Base-by-base conservation (phyloP, 2,888 invertebrate genomes). In the Calameuta pallipes region DNA sequence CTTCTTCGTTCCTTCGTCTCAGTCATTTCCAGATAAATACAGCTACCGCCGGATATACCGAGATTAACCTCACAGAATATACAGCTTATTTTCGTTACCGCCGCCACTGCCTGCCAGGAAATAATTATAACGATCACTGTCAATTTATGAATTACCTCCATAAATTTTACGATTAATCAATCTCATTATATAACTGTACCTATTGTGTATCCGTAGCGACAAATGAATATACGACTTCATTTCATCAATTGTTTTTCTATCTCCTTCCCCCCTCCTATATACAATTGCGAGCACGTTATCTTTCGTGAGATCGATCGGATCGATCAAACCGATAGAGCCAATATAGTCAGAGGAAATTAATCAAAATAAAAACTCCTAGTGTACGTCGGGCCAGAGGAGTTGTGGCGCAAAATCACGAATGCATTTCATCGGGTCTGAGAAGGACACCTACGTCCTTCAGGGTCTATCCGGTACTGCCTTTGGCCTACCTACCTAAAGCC, bases 91-190 rank as follows among this genome's bases (percentile, higher is more conserved):
- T 85, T 86, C 85, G 79, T 86, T 82, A 80, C 37, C 33, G 37
- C n/a, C 30, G 73, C 71, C 78, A 76, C 76, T 71, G 76, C 73
- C 74, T n/a, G 78, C 69, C 73, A 73, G 71, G 78, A 82, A 83
- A 82, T 85, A 82, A 85, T 87, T 85, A 82, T 83, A 84, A 83
- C 79, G 80, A 85, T 85, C 84, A 83, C 79, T 80, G 78, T 76
- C 78, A 71, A 79, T 79, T 75, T 77, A 75, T 74, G 71, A 77
- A 77, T 77, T 76, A 71, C 36, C 30, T 76, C 75, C 56, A 4
- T 71, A 23, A 12, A 71, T 71, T 12, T 11, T 23, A 71, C 12
- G 12, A 71, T 71, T 12, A 23, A 71, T 71, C 31, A 71, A 1
- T 31, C 34, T 30, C 71, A 34, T 31, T 15, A 12, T 34, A 12